phyloP scores from a whole-genome alignment of 2,888 invertebrate species.

The Drosophila engyochracea region DNA sequence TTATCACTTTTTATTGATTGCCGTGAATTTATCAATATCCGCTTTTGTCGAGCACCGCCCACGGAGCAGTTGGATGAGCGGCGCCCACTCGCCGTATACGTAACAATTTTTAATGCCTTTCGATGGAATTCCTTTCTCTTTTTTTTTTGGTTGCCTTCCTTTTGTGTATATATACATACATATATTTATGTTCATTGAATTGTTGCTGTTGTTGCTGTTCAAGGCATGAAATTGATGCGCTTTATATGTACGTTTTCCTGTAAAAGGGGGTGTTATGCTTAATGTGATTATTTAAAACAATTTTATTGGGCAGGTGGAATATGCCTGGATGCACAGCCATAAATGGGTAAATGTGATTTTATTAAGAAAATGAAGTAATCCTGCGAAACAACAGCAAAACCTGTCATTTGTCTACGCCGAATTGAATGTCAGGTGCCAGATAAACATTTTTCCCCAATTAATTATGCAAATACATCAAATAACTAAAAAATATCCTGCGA shows the following conservation, averaged over 20 bases:
- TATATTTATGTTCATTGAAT: conserved; percentile 8
- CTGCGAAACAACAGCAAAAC: not conserved
- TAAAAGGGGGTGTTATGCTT: conserved; percentile 54
- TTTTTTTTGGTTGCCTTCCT: conserved; percentile 3
- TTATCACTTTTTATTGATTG: conserved; percentile 81
- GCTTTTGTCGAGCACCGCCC: conserved; percentile 64
- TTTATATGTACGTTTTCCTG: conserved; percentile 43
- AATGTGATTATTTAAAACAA: conserved; percentile 75
- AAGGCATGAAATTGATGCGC: conserved; percentile 79
- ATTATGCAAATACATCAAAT: conserved; percentile 23
- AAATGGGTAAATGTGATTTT: conserved; percentile 43
- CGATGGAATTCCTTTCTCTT: conserved; percentile 44
- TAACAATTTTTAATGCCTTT: conserved; percentile 77
- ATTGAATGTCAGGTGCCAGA: conserved; percentile 35
- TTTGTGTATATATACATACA: conserved; percentile 6
- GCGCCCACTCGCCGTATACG: conserved; percentile 62
- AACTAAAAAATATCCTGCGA: conserved; percentile 2
- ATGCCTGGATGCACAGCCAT: not conserved
- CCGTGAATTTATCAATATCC: conserved; percentile 79
- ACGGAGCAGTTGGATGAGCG: conserved; percentile 23
- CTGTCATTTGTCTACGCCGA: conserved; percentile 35
- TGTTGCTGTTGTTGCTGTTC: conserved; percentile 44
- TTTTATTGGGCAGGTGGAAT: conserved; percentile 40
- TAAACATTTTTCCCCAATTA: conserved; percentile 12
- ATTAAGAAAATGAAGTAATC: conserved; percentile 45